Evolutionary conservation across 2,888 invertebrate species (phyloP).

Genomic region (Heteromyza rotundicornis): DNA sequence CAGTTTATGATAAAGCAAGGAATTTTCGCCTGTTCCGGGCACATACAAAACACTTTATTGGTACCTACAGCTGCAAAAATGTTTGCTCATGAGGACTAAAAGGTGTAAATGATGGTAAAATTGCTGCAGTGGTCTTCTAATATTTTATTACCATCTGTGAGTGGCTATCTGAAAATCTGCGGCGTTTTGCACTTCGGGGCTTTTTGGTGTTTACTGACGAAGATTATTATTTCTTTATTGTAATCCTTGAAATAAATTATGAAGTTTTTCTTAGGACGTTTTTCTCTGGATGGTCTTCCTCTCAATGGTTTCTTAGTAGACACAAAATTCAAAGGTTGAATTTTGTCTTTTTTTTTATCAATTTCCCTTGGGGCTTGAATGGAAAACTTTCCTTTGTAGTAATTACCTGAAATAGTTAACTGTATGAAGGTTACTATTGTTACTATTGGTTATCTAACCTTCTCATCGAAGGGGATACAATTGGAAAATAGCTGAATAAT

Average conservation of each 20-base stretch:
- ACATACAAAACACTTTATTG: slow-evolving; percentile 10
- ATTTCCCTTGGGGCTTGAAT: too few species aligned
- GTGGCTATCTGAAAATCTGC: slow-evolving; percentile 19
- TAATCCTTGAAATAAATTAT: slow-evolving; percentile 58
- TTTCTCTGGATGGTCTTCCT: slow-evolving; percentile 14
- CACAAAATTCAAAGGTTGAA: too few species aligned
- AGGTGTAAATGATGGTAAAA: too few species aligned
- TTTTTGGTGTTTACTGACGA: slow-evolving; percentile 56
- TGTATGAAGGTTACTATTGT: too few species aligned
- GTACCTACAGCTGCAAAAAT: background rate
- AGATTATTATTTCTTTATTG: slow-evolving; percentile 61
- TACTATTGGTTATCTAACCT: too few species aligned
- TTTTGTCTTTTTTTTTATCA: too few species aligned
- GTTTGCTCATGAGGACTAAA: too few species aligned
- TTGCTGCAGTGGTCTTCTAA: background rate
- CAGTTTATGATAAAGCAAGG: slow-evolving; percentile 50
- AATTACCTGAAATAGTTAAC: too few species aligned
- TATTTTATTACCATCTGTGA: slow-evolving; percentile 21
- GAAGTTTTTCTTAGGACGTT: slow-evolving; percentile 42
- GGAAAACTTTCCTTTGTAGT: too few species aligned
- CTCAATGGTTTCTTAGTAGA: too few species aligned
- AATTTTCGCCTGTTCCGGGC: background rate
- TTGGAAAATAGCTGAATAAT: too few species aligned
- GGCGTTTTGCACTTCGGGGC: slow-evolving; percentile 41
- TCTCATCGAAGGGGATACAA: too few species aligned